Percentiles rank a stretch among this genome's conserved stretches.
Conservation (phyloP, 2,797 vertebrate genomes). For the Stomatorhinus walkeri region DNA sequence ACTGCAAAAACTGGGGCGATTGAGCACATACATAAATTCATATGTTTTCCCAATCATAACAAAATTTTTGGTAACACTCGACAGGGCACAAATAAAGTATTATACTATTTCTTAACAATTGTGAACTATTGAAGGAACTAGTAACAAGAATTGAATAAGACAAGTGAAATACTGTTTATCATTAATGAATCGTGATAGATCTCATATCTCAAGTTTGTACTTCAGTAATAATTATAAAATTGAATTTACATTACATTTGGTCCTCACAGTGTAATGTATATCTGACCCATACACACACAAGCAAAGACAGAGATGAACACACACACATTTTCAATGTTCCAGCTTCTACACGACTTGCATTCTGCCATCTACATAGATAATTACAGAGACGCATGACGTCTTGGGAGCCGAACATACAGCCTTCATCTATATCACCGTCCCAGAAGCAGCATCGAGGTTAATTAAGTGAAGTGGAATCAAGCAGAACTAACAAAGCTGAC, state of each 20-base stretch:
- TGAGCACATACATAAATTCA: background rate
- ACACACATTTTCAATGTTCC: background rate
- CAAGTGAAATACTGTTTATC: background rate
- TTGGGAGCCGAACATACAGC: background rate
- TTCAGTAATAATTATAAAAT: background rate
- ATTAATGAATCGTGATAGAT: background rate
- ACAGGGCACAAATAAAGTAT: background rate
- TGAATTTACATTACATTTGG: background rate
- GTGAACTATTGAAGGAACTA: background rate
- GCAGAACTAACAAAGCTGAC: constrained; percentile 20
- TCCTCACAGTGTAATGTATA: background rate
- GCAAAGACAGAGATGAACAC: background rate
- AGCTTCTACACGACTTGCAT: background rate
- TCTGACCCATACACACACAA: background rate
- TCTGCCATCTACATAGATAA: background rate
- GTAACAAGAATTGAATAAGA: background rate
- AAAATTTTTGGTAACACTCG: background rate
- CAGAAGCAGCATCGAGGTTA: constrained; percentile 18
- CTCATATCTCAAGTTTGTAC: background rate
- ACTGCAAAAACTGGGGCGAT: background rate
- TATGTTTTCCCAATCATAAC: background rate
- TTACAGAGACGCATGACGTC: background rate
- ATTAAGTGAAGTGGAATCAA: constrained; percentile 25
- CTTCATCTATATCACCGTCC: constrained; percentile 11
- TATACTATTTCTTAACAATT: background rate